phyloP scores from a whole-genome alignment of 2,888 invertebrate species.

The Entomobrya multifasciata region DNA sequence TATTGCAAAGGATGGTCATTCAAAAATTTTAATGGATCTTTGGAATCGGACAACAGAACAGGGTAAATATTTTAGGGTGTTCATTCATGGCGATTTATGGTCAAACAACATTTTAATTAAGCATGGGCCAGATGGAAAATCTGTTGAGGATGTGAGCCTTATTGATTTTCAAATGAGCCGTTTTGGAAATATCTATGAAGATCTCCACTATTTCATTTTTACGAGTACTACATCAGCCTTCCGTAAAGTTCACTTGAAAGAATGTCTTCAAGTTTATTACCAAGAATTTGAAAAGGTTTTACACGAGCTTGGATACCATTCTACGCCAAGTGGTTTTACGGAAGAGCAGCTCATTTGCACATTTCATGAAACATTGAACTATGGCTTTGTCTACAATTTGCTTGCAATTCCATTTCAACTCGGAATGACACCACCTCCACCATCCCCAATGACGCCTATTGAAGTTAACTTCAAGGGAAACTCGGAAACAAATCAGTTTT shows the following conservation, averaged over 20 bases:
- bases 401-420: conserved; percentile 55
- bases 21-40: not conserved
- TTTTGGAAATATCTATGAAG: conserved; percentile 73
- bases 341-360: not conserved
- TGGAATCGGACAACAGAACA: not conserved
- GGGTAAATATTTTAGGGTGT: conserved; percentile 66
- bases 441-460: too few relatives aligned
- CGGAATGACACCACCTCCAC: too few relatives aligned
- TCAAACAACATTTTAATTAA: conserved; percentile 75
- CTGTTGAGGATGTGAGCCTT: conserved; percentile 65
- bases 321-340: conserved; percentile 29
- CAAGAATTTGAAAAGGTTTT: conserved; percentile 14
- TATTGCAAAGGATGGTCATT: not conserved
- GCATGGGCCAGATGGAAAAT: conserved; percentile 55
- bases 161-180: conserved; percentile 75
- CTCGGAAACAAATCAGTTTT: too few relatives aligned
- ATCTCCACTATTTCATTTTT: conserved; percentile 74
- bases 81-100: conserved; percentile 77
- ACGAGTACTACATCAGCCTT: conserved; percentile 73
- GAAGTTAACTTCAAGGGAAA: too few relatives aligned
- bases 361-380: conserved; percentile 33
- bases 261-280: not conserved
- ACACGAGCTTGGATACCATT: not conserved
- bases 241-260: conserved; percentile 55
- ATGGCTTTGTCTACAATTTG: conserved; percentile 17